Evolutionary conservation across 2,797 vertebrate species (phyloP).

Genomic region (Coreius guichenoti): DNA sequence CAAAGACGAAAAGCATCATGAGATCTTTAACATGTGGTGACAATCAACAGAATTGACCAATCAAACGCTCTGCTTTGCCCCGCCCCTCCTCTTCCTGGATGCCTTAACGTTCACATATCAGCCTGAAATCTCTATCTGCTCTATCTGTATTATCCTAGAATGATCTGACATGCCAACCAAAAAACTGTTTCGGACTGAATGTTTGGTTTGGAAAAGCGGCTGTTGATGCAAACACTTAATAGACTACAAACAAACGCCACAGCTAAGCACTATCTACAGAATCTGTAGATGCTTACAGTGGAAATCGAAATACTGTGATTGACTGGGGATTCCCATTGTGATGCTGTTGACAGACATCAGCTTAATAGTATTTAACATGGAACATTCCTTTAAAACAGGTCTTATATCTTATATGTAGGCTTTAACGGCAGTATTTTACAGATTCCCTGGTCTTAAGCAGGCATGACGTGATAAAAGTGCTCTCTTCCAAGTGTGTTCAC

Average conservation of each 20-base stretch:
- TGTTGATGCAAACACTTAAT: no score
- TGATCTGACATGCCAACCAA: not conserved
- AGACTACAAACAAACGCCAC: not conserved
- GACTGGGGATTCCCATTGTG: not conserved
- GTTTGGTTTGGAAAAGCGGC: not conserved
- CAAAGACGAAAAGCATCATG: not conserved
- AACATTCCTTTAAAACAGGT: slow-evolving; percentile 14
- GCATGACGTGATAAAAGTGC: not conserved
- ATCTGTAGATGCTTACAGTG: not conserved
- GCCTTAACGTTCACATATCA: slow-evolving; percentile 12
- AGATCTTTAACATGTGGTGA: slow-evolving; percentile 23
- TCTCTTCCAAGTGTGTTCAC: not conserved
- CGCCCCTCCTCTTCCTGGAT: not conserved
- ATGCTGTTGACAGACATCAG: not conserved
- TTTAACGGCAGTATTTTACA: not conserved
- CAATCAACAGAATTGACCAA: slow-evolving; percentile 21
- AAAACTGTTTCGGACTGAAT: not conserved
- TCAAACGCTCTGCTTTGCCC: not conserved
- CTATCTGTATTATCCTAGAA: not conserved
- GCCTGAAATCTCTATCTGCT: not conserved
- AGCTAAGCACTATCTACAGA: not conserved
- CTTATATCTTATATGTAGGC: not conserved
- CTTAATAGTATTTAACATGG: not conserved
- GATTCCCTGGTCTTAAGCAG: not conserved
- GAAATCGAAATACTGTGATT: not conserved